phyloP scores from a whole-genome alignment of 1,140 invertebrate species.

The Scaptomyza pallida region DNA sequence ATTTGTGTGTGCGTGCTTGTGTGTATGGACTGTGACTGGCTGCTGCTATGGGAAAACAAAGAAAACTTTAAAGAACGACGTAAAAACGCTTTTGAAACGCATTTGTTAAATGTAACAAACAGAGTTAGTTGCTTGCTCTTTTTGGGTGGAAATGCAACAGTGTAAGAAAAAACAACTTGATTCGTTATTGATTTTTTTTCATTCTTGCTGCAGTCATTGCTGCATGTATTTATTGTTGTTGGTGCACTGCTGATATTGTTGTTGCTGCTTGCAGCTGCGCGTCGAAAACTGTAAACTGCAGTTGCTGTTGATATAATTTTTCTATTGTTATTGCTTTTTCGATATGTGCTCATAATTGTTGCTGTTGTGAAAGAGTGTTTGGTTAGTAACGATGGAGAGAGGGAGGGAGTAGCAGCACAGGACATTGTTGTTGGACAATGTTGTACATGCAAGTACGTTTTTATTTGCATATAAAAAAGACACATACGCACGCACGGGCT shows the following conservation, averaged over 20 bases:
- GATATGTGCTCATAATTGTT: conserved; percentile 51
- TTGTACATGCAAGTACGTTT: background rate
- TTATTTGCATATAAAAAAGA: background rate
- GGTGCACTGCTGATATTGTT: background rate
- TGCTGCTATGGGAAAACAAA: conserved; percentile 73
- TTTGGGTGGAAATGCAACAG: conserved; percentile 20
- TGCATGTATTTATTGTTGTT: conserved; percentile 63
- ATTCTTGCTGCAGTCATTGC: conserved; percentile 42
- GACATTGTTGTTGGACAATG: conserved; percentile 4
- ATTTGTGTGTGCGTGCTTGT: conserved; percentile 41
- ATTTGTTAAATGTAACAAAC: conserved; percentile 39
- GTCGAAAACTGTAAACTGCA: conserved; percentile 65
- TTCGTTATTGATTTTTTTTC: conserved; percentile 70
- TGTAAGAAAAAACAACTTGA: conserved; percentile 38
- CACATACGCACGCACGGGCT: conserved; percentile 15
- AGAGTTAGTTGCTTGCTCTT: conserved; percentile 23
- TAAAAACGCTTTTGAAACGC: conserved; percentile 64
- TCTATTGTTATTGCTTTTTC: conserved; percentile 24
- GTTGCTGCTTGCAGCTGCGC: conserved; percentile 61
- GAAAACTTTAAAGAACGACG: conserved; percentile 80
- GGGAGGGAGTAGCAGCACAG: conserved; percentile 15
- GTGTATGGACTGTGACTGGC: conserved; percentile 71
- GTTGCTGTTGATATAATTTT: conserved; percentile 29
- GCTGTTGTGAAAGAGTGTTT: conserved; percentile 22
- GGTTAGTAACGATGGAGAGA: background rate